Base-by-base conservation (phyloP, 2,888 invertebrate genomes). In the Epinotia brunnichana region DNA sequence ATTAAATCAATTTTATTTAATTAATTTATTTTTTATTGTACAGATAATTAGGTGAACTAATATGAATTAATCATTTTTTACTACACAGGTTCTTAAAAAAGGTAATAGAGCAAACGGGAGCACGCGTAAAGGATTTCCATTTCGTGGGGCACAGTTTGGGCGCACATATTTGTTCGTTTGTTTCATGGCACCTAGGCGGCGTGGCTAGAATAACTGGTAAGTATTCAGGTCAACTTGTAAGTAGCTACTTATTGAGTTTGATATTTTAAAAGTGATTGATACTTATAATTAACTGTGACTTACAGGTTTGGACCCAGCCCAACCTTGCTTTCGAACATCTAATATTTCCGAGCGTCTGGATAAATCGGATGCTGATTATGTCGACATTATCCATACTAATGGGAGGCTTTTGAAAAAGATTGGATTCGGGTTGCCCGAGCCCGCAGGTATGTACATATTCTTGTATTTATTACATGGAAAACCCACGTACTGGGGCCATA, bases 301-400 rank as follows among this genome's bases (percentile, higher is more conserved):
- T 64, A 0, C 82, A 90, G 95, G 95, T 56, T 82, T 95, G 74
- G 95, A 95, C 78, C 95, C 95, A 10, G 95, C 95, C 0, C 95
- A 95, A 71, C 95, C 95, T 0, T 95, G 95, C 77, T 95, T 95
- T 81, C 89, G 88, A 17, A 89, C 90, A 0, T 81, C 84, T 0
- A 87, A 89, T 74, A 70, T 82, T 0, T 84, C 87, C 0, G 92
- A 95, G 75, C 89, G 94, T 11, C 80, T 95, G 74, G 94, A 95
- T 77, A 83, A 85, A 4, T 83, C 88, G 0, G 95, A 95, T 75
- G 95, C 95, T 0, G 89, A 92, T 35, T 95, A 94, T 66, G 94
- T 95, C 0, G 95, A 95, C 76, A 89, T 95, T 41, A 95, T 95
- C 73, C 95, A 95, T 78, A 95, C 95, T 0, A 95, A 95, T 74